These are phyloP conservation scores for Acomys russatus DNA, from an alignment of 2,797 vertebrate species.

Conservation along the genomic window DNA sequence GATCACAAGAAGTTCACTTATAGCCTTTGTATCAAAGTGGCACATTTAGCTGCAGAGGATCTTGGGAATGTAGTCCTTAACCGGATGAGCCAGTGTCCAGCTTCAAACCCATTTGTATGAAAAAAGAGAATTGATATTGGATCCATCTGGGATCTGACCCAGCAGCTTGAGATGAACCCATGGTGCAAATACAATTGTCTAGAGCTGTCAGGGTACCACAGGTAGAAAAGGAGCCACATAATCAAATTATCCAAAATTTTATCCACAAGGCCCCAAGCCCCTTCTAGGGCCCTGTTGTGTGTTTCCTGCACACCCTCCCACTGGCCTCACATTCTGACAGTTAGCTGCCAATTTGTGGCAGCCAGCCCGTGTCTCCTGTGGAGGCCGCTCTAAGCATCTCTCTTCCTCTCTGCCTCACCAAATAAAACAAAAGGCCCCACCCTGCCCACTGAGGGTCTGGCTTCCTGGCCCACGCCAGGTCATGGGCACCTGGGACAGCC, in stretches of 20 bases:
- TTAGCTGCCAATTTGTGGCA: neutral
- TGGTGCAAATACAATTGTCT: neutral
- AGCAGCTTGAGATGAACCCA: neutral
- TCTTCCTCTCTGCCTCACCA: neutral
- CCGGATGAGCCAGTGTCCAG: neutral
- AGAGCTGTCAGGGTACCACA: neutral
- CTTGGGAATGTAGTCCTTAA: slow-evolving; percentile 25
- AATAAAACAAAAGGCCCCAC: neutral
- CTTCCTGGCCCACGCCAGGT: neutral
- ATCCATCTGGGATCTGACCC: neutral
- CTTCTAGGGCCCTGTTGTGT: neutral
- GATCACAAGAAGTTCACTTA: neutral
- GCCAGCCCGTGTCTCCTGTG: neutral
- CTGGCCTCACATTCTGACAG: neutral
- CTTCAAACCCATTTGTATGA: slow-evolving; percentile 20
- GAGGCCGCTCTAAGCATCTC: neutral
- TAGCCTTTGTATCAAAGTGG: neutral
- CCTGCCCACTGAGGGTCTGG: neutral
- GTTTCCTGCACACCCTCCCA: neutral
- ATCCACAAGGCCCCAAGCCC: neutral
- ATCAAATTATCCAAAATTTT: too few species aligned
- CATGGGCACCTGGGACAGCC: neutral
- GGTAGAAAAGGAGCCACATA: neutral
- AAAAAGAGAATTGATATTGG: neutral
- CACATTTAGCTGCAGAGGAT: neutral